A percentile compares a stretch with the other conserved stretches of the same genome.
phyloP scores from a whole-genome alignment of 2,113 vertebrate genomes.

The Brachyistius frenatus region DNA sequence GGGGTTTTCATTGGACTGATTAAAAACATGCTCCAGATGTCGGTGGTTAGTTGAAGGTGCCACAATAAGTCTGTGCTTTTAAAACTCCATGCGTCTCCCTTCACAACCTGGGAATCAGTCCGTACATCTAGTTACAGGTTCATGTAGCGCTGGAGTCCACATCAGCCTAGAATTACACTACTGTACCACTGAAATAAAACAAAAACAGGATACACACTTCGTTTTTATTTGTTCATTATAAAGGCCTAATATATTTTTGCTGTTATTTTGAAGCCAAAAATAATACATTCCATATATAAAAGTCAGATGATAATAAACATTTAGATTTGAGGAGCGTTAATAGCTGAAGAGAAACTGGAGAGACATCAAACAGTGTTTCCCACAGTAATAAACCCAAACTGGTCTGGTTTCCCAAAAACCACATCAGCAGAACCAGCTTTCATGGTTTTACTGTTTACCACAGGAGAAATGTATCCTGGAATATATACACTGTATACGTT shows the following conservation, averaged over 20 bases:
- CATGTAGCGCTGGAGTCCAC: slow-evolving; percentile 66
- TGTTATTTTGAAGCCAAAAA: no score
- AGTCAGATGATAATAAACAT: neutral
- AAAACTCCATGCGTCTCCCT: slow-evolving; percentile 75
- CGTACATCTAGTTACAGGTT: slow-evolving; percentile 71
- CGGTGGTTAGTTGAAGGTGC: slow-evolving; percentile 58
- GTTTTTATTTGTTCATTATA: neutral
- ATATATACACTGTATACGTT: no score
- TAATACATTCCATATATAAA: neutral
- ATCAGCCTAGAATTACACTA: slow-evolving; percentile 61
- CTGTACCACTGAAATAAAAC: slow-evolving; percentile 73
- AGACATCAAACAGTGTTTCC: slow-evolving; percentile 44
- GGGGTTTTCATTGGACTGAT: neutral
- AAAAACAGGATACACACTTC: slow-evolving; percentile 60
- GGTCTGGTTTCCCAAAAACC: neutral
- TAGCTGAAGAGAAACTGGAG: slow-evolving; percentile 44
- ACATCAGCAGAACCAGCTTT: no score
- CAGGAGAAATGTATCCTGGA: neutral
- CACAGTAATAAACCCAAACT: slow-evolving; percentile 11
- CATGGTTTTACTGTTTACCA: neutral
- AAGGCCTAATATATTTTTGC: no score
- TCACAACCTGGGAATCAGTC: slow-evolving; percentile 50
- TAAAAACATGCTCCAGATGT: slow-evolving; percentile 64
- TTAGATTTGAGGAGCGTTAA: slow-evolving; percentile 40
- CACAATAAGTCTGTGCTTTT: slow-evolving; percentile 41